Conservation (phyloP, 2,888 invertebrate genomes). For the Dasypogon diadema region DNA sequence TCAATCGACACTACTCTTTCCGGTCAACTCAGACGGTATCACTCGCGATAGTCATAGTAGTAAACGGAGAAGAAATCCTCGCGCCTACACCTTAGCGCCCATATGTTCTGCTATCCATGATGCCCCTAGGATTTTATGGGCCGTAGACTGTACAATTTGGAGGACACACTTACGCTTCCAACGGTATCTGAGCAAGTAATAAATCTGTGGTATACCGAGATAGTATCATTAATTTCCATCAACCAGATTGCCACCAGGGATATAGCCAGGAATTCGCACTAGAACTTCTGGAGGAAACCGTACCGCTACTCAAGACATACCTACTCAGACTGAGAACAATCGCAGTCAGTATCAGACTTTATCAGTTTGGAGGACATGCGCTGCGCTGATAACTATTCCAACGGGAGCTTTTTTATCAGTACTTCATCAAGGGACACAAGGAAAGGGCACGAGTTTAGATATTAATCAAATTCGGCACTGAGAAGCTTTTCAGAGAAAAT, state of each 20-base stretch:
- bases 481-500: background rate
- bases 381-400: background rate
- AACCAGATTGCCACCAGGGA: background rate
- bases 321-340: constrained; percentile 28
- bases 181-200: background rate
- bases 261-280: constrained; percentile 16
- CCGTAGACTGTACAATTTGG: background rate
- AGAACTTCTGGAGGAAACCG: background rate
- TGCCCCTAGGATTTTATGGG: background rate
- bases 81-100: background rate
- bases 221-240: background rate
- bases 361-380: constrained; percentile 32
- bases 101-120: background rate
- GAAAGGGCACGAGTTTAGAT: background rate
- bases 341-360: background rate
- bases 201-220: background rate
- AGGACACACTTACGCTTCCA: background rate
- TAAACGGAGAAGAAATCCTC: background rate
- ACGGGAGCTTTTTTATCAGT: constrained; percentile 37
- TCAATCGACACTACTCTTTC: background rate
- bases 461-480: background rate
- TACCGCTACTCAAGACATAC: constrained; percentile 7
- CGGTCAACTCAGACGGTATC: background rate
- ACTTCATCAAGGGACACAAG: background rate
- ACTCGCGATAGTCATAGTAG: no score